A percentile compares a stretch with the other conserved stretches of the same genome.
These are phyloP conservation scores for Gerris lacustris DNA, from an alignment of 2,888 invertebrate genomes.

Conservation along the genomic window DNA sequence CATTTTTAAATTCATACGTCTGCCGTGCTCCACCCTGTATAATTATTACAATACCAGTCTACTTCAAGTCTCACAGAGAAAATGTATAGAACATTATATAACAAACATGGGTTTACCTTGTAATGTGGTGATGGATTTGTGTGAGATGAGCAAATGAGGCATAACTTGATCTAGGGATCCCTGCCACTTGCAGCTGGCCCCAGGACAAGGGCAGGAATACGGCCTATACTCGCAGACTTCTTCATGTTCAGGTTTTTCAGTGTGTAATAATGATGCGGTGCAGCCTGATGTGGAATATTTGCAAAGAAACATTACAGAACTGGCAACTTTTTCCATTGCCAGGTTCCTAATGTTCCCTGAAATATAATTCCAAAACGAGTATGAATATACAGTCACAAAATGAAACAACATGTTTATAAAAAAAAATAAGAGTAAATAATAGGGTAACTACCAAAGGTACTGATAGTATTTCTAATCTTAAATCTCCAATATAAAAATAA, in stretches of 20 bases:
- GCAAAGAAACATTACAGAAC: conserved; percentile 96
- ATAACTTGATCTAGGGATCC: conserved; percentile 96
- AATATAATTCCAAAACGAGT: conserved; percentile 21
- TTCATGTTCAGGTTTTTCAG: conserved; percentile 98
- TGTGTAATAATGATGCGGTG: conserved; percentile 77
- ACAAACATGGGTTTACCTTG: conserved; percentile 50
- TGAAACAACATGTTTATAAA: background rate
- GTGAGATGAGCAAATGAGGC: conserved; percentile 92
- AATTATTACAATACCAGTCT: too few relatives aligned
- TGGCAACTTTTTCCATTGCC: conserved; percentile 99
- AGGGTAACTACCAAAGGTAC: too few relatives aligned
- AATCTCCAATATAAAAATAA: too few relatives aligned
- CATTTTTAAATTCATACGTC: too few relatives aligned
- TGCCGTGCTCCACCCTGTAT: too few relatives aligned
- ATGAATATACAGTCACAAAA: conserved; percentile 6
- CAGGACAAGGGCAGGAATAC: conserved; percentile 98
- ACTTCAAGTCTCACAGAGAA: too few relatives aligned
- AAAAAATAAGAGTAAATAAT: background rate
- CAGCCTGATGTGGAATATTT: conserved; percentile 96
- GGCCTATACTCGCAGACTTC: conserved; percentile 97
- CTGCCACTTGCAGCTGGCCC: conserved; percentile 98
- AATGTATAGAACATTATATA: too few relatives aligned
- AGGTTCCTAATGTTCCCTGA: conserved; percentile 89
- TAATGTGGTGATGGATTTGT: conserved; percentile 95
- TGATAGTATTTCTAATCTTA: too few relatives aligned